Evolutionary conservation across 2,888 invertebrate genomes (phyloP).

Genomic region (Perithous albicinctus): DNA sequence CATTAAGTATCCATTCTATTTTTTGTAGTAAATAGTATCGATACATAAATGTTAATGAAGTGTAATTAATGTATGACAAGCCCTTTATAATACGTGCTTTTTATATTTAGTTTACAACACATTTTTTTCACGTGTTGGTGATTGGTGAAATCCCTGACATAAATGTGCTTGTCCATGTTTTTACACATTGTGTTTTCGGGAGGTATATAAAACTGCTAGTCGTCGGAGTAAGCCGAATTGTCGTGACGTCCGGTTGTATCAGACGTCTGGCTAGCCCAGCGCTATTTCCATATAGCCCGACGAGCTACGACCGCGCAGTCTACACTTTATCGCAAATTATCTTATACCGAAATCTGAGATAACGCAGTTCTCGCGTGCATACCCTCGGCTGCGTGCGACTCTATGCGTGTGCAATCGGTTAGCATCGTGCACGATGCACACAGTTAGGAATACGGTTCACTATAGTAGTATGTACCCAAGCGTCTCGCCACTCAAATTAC

Average conservation of each 20-base stretch:
- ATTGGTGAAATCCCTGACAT: no score
- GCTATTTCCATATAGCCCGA: constrained; percentile 59
- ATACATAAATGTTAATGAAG: no score
- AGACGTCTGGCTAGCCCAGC: constrained; percentile 63
- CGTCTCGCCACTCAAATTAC: constrained; percentile 66
- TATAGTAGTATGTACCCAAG: constrained; percentile 13
- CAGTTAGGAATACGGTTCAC: constrained; percentile 17
- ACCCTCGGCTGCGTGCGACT: constrained; percentile 63
- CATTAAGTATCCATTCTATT: no score
- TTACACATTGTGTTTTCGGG: not conserved
- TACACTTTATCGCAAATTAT: constrained; percentile 77
- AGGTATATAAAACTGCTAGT: constrained; percentile 1
- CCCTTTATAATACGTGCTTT: no score
- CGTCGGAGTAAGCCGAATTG: constrained; percentile 50
- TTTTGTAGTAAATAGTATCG: no score
- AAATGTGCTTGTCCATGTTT: no score
- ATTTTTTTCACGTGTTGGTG: no score
- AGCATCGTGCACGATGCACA: constrained; percentile 52
- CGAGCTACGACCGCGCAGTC: constrained; percentile 54
- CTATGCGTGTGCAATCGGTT: constrained; percentile 72
- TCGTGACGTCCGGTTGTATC: constrained; percentile 50
- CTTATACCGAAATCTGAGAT: constrained; percentile 77
- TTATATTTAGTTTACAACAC: no score
- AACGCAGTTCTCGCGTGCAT: constrained; percentile 78
- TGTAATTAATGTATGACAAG: no score